phyloP scores from a whole-genome alignment of 2,888 invertebrate genomes.

The Pseudoips prasinana region DNA sequence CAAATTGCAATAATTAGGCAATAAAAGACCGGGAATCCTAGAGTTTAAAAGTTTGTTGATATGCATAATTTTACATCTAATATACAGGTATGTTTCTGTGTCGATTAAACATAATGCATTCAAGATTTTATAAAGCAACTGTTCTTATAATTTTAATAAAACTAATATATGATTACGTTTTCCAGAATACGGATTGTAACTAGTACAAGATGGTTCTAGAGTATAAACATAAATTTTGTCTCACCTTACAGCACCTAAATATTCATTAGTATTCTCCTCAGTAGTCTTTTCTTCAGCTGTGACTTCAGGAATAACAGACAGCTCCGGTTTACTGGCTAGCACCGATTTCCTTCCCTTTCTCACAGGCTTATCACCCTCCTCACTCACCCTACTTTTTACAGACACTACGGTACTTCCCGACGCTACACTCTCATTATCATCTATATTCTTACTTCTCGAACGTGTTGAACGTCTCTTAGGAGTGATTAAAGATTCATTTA shows the following conservation, averaged over 20 bases:
- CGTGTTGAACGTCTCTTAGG: slow-evolving; percentile 52
- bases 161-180: too few relatives aligned
- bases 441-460: slow-evolving; percentile 47
- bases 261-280: slow-evolving; percentile 48
- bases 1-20: too few relatives aligned
- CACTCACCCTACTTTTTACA: slow-evolving; percentile 44
- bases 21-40: too few relatives aligned
- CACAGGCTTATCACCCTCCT: slow-evolving; percentile 42
- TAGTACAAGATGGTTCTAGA: too few relatives aligned
- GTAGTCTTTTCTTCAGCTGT: slow-evolving; percentile 47
- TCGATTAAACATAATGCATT: too few relatives aligned
- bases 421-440: slow-evolving; percentile 61
- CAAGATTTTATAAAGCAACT: too few relatives aligned
- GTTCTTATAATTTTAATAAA: too few relatives aligned
- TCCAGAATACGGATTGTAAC: too few relatives aligned
- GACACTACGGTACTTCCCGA: slow-evolving; percentile 60
- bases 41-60: too few relatives aligned
- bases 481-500: slow-evolving; percentile 49
- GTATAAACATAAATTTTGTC: too few relatives aligned
- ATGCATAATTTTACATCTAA: too few relatives aligned
- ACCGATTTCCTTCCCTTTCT: slow-evolving; percentile 60
- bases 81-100: too few relatives aligned
- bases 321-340: slow-evolving; percentile 56
- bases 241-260: slow-evolving; percentile 61
- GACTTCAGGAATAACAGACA: slow-evolving; percentile 73